Evolutionary conservation across 2,113 vertebrate species (phyloP).

Genomic region (Theropithecus gelada): DNA sequence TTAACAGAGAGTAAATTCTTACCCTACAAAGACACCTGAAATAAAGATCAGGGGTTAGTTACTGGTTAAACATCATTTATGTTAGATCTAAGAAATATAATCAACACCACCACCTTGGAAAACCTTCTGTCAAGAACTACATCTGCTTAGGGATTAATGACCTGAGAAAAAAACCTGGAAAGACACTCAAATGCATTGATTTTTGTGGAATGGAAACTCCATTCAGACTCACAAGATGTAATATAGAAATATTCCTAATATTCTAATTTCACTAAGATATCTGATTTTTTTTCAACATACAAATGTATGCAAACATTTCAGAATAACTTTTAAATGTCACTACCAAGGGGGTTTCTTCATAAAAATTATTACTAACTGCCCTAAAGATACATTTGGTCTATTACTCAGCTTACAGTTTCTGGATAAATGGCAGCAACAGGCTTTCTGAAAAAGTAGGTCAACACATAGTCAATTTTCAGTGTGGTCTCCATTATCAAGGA

Average conservation of each 20-base stretch:
- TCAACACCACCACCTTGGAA: background rate
- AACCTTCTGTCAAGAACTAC: background rate
- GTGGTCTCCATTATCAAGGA: background rate
- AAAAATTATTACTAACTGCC: background rate
- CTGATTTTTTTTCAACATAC: background rate
- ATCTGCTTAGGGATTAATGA: background rate
- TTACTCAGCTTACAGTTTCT: background rate
- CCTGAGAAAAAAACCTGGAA: background rate
- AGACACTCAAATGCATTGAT: background rate
- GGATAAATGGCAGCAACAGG: background rate
- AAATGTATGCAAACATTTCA: background rate
- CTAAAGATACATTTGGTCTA: background rate
- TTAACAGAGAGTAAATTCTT: background rate
- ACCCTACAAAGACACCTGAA: background rate
- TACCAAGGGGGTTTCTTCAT: background rate
- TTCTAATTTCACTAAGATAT: background rate
- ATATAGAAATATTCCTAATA: background rate
- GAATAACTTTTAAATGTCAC: background rate
- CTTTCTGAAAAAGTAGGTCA: background rate
- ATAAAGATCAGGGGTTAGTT: background rate
- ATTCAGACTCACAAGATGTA: background rate
- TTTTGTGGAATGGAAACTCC: background rate
- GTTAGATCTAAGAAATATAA: background rate
- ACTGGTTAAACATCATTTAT: background rate
- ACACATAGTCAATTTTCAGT: too few relatives aligned